Evolutionary conservation across 2,888 invertebrate species (phyloP), one percentile per base, ranked within the genome.

Genomic region (Zygaena filipendulae): DNA sequence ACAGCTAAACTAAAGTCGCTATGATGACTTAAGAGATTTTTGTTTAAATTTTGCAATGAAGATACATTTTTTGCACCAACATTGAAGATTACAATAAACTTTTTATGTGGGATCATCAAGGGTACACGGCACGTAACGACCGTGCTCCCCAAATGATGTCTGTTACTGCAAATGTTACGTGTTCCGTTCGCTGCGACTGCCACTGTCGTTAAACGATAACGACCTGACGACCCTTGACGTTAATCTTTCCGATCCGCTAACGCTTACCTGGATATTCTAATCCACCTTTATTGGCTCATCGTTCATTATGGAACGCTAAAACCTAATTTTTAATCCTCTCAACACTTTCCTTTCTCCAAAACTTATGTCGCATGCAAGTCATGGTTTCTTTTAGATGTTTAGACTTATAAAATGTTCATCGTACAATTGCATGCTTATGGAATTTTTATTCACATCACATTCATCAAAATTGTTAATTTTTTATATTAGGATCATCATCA

Each of bases 71-170:
- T 32, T 24, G 21, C 29, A 29, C 28, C 27, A 33, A 42, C 28
- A 49, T 52, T 52, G 46, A 53, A 54, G 49, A 49, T 40, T 42
- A 50, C 50, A 58, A 56, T 60, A 64, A 64, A 59, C 58, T 38
- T 49, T 52, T 61, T 62, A 63, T 51, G 47, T n/a, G 49, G 50
- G 34, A 47, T 52, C 57, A 63, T 68, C 53, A 59, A 57, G 52
- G 45, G 47, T 43, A 50, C 45, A 52, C 49, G 52, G 44, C 39
- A 45, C 45, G 43, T 58, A 62, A 66, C 56, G 60, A 56, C 50
- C 52, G 47, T 48, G 47, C 40, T n/a, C 52, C 47, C 54, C 38
- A 53, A 63, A 67, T 53, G 58, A 58, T 47, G 56, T 49, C 55
- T 60, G 57, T 56, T 56, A 60, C 51, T 38, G 49, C 43, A 40